phyloP scores from a whole-genome alignment of 2,888 invertebrate species.

The Papilio demoleus region DNA sequence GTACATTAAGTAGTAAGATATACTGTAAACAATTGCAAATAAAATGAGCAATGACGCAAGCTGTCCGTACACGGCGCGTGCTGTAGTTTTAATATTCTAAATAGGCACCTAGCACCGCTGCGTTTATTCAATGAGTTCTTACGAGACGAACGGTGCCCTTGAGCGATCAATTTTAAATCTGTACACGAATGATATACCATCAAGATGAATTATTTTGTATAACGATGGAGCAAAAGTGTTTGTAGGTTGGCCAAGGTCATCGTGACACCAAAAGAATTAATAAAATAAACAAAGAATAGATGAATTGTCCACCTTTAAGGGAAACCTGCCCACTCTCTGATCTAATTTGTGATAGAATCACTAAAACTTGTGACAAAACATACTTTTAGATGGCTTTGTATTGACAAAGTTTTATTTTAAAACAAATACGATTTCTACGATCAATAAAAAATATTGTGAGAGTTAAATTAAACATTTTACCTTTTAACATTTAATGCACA shows the following conservation, averaged over 20 bases:
- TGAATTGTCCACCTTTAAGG: no score
- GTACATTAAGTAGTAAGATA: slow-evolving; percentile 8
- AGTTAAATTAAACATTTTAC: neutral
- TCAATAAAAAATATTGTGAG: neutral
- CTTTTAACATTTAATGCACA: slow-evolving; percentile 4
- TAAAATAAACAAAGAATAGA: no score
- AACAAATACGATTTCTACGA: no score
- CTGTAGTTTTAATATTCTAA: slow-evolving; percentile 34
- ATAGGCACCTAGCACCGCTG: slow-evolving; percentile 5
- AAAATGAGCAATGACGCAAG: slow-evolving; percentile 34
- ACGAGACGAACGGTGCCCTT: slow-evolving; percentile 12
- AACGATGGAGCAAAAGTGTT: neutral
- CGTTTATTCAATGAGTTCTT: slow-evolving; percentile 18
- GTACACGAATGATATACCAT: neutral
- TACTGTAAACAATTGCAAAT: slow-evolving; percentile 28
- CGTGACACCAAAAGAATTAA: neutral
- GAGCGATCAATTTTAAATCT: neutral
- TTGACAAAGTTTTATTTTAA: no score
- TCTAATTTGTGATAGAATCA: no score
- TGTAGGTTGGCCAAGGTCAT: neutral
- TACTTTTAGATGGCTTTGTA: neutral
- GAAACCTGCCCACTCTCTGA: no score
- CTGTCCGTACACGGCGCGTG: slow-evolving; percentile 32
- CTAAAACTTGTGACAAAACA: neutral
- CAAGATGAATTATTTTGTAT: neutral